phyloP scores from a whole-genome alignment of 2,888 invertebrate genomes.

The Troglohyphantes excavatus region DNA sequence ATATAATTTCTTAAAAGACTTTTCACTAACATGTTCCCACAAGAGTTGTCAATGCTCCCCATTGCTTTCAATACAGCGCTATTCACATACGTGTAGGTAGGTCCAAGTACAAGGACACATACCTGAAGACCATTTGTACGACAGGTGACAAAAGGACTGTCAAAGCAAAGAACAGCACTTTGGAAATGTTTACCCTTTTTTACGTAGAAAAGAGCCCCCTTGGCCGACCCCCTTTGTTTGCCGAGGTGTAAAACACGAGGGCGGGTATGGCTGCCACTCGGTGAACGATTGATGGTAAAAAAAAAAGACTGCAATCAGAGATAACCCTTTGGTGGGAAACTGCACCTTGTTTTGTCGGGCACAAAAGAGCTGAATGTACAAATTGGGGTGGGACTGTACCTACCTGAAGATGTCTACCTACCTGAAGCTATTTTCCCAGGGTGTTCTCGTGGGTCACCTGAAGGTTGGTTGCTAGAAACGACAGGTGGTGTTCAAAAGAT shows the following conservation, averaged over 20 bases:
- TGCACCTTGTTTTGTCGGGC: background rate
- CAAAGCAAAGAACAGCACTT: background rate
- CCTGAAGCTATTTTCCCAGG: background rate
- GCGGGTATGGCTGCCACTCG: background rate
- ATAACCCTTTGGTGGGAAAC: constrained; percentile 7
- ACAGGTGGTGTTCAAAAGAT: background rate
- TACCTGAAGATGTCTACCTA: background rate
- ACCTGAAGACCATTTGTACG: background rate
- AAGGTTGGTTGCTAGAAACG: background rate
- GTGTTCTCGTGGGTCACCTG: background rate
- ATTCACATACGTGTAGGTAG: background rate
- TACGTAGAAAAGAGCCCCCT: background rate
- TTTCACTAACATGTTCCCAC: no score
- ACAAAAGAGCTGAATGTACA: background rate
- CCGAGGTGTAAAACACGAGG: background rate
- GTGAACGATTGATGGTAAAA: background rate
- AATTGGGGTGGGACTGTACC: background rate
- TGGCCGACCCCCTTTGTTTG: background rate
- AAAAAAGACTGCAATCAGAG: background rate
- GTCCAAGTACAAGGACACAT: background rate
- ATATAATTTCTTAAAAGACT: no score
- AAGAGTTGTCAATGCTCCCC: no score
- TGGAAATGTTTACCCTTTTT: background rate
- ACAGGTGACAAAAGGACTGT: background rate
- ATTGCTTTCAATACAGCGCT: no score